A percentile compares a stretch with the other conserved stretches of the same genome.
Conservation (phyloP, 2,113 vertebrate species). For the Xenopus tropicalis region UCB_Xtro_10.0 CM004446.2:78093501-78094000, state of each 20-base stretch:
- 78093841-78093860: slow-evolving; percentile 76
- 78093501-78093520: too few species aligned
- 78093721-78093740: slow-evolving; percentile 74
- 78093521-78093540: too few species aligned
- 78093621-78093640: neutral
- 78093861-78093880: slow-evolving; percentile 69
- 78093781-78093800: slow-evolving; percentile 75
- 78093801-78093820: slow-evolving; percentile 77
- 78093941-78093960: slow-evolving; percentile 69
- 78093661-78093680: slow-evolving; percentile 47
- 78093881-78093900: slow-evolving; percentile 71
- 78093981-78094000: neutral
- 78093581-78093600: too few species aligned
- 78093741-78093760: slow-evolving; percentile 74
- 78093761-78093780: slow-evolving; percentile 84
- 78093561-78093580: too few species aligned
- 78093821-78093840: slow-evolving; percentile 80
- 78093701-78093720: slow-evolving; percentile 77
- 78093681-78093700: slow-evolving; percentile 64
- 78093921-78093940: slow-evolving; percentile 70
- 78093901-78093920: slow-evolving; percentile 76
- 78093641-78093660: neutral
- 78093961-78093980: neutral
- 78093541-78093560: too few species aligned
- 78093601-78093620: neutral